Base-by-base conservation (phyloP, 2,888 invertebrate genomes). In the Cephus sareptanus region DNA sequence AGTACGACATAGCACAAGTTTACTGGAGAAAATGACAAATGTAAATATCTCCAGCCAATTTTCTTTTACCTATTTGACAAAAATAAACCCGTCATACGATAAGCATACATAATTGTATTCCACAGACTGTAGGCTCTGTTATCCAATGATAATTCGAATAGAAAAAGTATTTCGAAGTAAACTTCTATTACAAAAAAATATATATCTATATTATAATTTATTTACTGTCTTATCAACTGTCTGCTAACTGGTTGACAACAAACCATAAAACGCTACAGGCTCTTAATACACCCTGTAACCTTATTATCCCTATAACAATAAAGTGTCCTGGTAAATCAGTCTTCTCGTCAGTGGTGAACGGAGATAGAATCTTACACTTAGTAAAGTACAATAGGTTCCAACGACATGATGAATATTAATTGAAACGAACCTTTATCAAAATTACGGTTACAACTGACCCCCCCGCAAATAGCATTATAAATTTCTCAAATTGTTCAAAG, bases 241-340 rank as follows among this genome's bases (percentile, higher is more conserved):
- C 56, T 80, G 76, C 77, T 87, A 86, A 86, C 86, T 82, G 82
- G 69, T 75, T 77, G 31, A 70, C 80, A 69, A 70, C 80, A 69
- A 77, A 76, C 77, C 79, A 76, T 75, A 79, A 83, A 83, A 81
- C 77, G 70, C n/a, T 81, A 81, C 80, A 77, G 80, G 78, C 75
- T 77, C 77, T 81, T 70, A 74, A 76, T n/a, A 77, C 79, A 70
- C 34, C 75, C 75, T 79, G 76, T 81, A 80, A 81, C 77, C 34
- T 71, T 75, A n/a, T 79, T 71, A 75, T n/a, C 76, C 31, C 37
- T 68, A 70, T 30, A 77, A 74, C 75, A 76, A 78, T 79, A 75
- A 77, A 68, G 70, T 76, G 35, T 31, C 56, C 76, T 69, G 74
- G 79, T 85, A 85, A 87, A 87, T 86, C 84, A 87, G 86, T 87